phyloP scores from a whole-genome alignment of 1,140 invertebrate genomes.

The Eulimnadia texana region DNA sequence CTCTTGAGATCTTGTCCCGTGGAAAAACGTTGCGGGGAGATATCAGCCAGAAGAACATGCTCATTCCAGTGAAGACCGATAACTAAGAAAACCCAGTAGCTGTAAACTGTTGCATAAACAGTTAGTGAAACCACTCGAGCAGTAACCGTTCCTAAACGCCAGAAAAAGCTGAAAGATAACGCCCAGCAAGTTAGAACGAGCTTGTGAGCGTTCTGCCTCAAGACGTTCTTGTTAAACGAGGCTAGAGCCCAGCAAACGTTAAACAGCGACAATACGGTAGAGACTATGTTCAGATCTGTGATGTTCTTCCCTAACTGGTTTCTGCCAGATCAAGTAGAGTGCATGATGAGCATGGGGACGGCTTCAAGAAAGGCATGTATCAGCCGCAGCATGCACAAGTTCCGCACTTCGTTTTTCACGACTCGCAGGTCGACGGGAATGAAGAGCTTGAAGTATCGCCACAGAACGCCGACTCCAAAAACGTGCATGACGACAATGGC shows the following conservation, averaged over 20 bases:
- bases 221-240: conserved; percentile 76
- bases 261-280: conserved; percentile 61
- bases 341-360: conserved; percentile 69
- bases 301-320: conserved; percentile 37
- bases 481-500: conserved; percentile 45
- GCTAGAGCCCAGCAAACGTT: conserved; percentile 79
- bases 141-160: conserved; percentile 71
- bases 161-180: conserved; percentile 70
- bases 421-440: conserved; percentile 64
- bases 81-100: conserved; percentile 66
- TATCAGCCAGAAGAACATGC: conserved; percentile 71
- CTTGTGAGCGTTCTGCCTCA: conserved; percentile 60
- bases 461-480: conserved; percentile 65
- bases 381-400: conserved; percentile 60
- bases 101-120: conserved; percentile 70
- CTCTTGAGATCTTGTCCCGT: conserved; percentile 50
- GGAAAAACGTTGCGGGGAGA: conserved; percentile 71
- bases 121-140: conserved; percentile 63
- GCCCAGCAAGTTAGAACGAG: conserved; percentile 72
- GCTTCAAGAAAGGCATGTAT: conserved; percentile 77
- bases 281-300: conserved; percentile 63
- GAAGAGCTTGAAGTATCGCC: conserved; percentile 75
- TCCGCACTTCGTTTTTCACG: conserved; percentile 67
- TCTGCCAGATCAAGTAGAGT: conserved; percentile 50
- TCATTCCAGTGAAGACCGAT: conserved; percentile 63